A percentile compares a stretch with the other conserved stretches of the same genome.
These are phyloP conservation scores for Xenopus petersii DNA, from an alignment of 2,797 vertebrate genomes.

Conservation along the genomic window DNA sequence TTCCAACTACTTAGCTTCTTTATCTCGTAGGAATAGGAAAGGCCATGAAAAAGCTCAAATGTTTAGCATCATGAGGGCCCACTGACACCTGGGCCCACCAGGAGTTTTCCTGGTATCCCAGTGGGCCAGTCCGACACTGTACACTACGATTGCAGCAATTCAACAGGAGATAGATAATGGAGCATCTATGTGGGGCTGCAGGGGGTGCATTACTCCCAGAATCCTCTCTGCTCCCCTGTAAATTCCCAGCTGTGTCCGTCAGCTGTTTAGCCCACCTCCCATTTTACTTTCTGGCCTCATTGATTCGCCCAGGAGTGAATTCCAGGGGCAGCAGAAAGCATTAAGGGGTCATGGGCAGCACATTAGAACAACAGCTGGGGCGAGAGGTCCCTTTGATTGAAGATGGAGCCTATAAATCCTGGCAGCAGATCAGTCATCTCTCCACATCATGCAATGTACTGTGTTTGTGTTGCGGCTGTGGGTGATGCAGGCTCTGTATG, in stretches of 20 bases:
- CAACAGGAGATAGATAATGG: too few relatives aligned
- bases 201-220: neutral
- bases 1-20: too few relatives aligned
- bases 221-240: neutral
- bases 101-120: too few relatives aligned
- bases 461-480: too few relatives aligned
- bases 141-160: too few relatives aligned
- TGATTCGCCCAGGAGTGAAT: constrained; percentile 1
- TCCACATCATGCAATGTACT: neutral
- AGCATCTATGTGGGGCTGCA: too few relatives aligned
- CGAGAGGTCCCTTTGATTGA: constrained; percentile 17
- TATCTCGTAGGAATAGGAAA: too few relatives aligned
- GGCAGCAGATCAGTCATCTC: constrained; percentile 14
- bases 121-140: too few relatives aligned
- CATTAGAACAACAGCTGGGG: constrained; percentile 26
- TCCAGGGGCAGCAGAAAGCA: neutral
- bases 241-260: constrained; percentile 39
- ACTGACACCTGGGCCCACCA: too few relatives aligned
- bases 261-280: constrained; percentile 17
- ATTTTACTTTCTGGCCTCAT: neutral
- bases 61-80: too few relatives aligned
- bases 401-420: neutral
- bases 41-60: too few relatives aligned
- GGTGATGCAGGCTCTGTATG: too few relatives aligned
- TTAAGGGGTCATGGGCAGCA: neutral